phyloP scores from a whole-genome alignment of 2,113 vertebrate species.

The Ardeotis arabs region DNA sequence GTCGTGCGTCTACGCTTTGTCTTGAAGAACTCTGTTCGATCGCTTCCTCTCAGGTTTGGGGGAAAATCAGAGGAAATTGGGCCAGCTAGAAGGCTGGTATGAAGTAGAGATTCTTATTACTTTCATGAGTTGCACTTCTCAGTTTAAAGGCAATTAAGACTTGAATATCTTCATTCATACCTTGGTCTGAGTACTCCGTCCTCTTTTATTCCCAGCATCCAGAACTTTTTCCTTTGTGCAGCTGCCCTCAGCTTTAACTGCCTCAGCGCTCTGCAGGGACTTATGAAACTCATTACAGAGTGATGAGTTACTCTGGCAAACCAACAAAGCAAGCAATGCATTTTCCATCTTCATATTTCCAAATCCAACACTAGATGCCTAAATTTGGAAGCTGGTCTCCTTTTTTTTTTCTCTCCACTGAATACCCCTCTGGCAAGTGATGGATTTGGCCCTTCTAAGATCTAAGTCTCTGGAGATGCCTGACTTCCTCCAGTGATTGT shows the following conservation, averaged over 20 bases:
- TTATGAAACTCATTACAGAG: not conserved
- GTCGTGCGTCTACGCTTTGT: rapidly evolving
- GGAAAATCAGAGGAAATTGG: not conserved
- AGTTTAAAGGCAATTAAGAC: not conserved
- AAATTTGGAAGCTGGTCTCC: not conserved
- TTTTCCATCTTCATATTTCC: not conserved
- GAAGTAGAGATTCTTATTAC: not conserved
- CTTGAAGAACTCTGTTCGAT: not conserved
- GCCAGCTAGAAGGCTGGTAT: not conserved
- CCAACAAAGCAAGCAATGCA: not conserved
- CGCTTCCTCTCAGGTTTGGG: not conserved
- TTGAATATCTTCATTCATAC: not conserved
- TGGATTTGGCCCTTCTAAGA: not conserved
- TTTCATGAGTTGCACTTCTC: not conserved
- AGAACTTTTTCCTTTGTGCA: not conserved
- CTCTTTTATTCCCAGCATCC: not conserved
- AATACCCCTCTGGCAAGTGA: not conserved
- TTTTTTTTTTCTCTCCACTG: not conserved
- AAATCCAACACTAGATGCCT: not conserved
- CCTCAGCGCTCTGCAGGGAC: not conserved
- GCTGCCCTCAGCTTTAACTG: not conserved
- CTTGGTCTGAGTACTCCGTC: not conserved
- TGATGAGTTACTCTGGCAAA: not conserved
- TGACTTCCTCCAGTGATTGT: not conserved
- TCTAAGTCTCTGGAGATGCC: not conserved